Base-by-base conservation (phyloP, 1,140 invertebrate species). In the Dreissena rostriformis region DNA sequence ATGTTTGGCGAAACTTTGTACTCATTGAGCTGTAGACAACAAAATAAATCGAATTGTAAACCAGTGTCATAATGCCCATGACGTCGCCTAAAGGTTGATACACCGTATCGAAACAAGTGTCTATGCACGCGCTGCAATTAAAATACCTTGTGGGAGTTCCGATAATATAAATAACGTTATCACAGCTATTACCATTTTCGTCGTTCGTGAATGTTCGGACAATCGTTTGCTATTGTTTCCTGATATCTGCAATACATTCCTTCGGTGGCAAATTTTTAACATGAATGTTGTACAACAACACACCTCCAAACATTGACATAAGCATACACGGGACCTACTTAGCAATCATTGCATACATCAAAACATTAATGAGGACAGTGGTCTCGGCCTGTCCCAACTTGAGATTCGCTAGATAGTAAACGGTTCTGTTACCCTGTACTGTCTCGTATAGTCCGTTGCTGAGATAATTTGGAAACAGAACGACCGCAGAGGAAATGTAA, bases 1-100 rank as follows among this genome's bases (percentile, higher is more conserved):
- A 98, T 0, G 97, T 98, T 61, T 96, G 95, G 14, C 98, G 94
- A 92, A 99, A 99, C 94, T 98, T 97, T 49, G 96, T 95, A 68
- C 97, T 98, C 98, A 99, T 99, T 29, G 96, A 96, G 87, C 98
- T 98, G 91, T 99, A 99, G 0, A 99, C 94, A 63, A 99, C 96
- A 91, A 99, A 98, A 90, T 98, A 98, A 39, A 99, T 96, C 10
- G 97, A 96, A 8, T 97, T 97, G 93, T 98, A 99, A 55, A 98
- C 93, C 8, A 99, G 94, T 0, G 98, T 98, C 72, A 98, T 93
- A 22, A 98, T 96, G 91, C 99, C 98, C 96, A 98, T 98, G 19
- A 98, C 88, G 90, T 98, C 97, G 1, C 97, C 97, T 67, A 98
- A 96, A 24, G 93, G 89, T 39, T 88, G 63, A 81, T 95, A 95